These are phyloP conservation scores for Cyprinodon diabolis DNA, from an alignment of 2,797 vertebrate species.

Conservation along the genomic window DNA sequence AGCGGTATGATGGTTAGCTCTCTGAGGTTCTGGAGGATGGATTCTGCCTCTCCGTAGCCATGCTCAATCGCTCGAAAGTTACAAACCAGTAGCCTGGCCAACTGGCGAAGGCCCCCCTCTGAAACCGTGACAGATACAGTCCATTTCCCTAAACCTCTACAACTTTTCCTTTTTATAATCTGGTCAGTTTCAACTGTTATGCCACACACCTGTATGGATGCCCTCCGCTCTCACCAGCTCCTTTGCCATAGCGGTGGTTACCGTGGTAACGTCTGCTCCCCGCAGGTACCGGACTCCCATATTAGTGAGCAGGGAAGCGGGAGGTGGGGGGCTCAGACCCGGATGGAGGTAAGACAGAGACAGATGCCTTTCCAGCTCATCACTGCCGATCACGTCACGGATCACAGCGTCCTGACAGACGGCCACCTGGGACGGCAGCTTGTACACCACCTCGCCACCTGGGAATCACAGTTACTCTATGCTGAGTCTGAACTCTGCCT, in stretches of 20 bases:
- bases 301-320: conserved; percentile 75
- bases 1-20: conserved; percentile 82
- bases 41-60: conserved; percentile 76
- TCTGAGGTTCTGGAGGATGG: conserved; percentile 72
- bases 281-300: conserved; percentile 80
- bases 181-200: neutral
- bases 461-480: neutral
- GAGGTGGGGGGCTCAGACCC: conserved; percentile 64
- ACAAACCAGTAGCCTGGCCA: conserved; percentile 82
- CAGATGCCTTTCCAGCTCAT: conserved; percentile 78
- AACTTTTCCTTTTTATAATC: neutral
- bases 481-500: neutral
- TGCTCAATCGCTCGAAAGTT: conserved; percentile 83
- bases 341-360: conserved; percentile 83
- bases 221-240: conserved; percentile 66
- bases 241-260: conserved; percentile 82
- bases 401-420: conserved; percentile 81
- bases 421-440: conserved; percentile 83
- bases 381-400: conserved; percentile 77
- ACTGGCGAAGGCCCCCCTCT: conserved; percentile 70
- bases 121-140: neutral
- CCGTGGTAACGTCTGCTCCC: conserved; percentile 77
- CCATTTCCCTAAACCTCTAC: too few relatives aligned
- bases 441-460: conserved; percentile 77
- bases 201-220: conserved; percentile 69